Evolutionary conservation across 2,797 vertebrate species (phyloP).

Genomic region (Myotis pilosus): DNA sequence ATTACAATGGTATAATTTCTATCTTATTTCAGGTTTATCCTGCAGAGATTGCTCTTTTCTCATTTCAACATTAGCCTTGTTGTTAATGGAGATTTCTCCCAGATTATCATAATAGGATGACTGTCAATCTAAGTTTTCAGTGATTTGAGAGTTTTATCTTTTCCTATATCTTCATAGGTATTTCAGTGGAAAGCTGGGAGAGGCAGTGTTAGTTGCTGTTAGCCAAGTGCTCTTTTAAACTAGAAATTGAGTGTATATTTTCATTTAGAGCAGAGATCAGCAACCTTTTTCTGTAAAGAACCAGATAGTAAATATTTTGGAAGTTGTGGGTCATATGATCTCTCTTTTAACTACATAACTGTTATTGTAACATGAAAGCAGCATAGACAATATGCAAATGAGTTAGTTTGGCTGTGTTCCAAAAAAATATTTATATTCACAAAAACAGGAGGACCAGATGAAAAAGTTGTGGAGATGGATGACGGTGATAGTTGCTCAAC

Average conservation of each 20-base stretch:
- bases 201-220: not conserved
- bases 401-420: not conserved
- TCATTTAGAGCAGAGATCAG: not conserved
- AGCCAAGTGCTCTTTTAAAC: conserved; percentile 10
- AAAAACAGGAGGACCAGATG: not conserved
- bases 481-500: not conserved
- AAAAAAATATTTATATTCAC: conserved; percentile 15
- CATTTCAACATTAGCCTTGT: not conserved
- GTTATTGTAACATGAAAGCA: not conserved
- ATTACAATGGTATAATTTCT: not conserved
- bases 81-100: conserved; percentile 31
- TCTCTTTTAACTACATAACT: conserved; percentile 22
- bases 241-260: not conserved
- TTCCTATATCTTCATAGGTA: conserved; percentile 28
- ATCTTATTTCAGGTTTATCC: not conserved
- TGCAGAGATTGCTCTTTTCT: not conserved
- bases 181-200: not conserved
- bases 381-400: not conserved
- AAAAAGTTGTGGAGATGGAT: not conserved
- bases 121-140: conserved; percentile 25
- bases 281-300: not conserved
- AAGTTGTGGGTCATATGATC: not conserved
- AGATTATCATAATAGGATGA: not conserved
- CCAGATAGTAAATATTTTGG: conserved; percentile 9
- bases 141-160: conserved; percentile 34